phyloP scores from a whole-genome alignment of 2,888 invertebrate species.

The Drosophila cracens region DNA sequence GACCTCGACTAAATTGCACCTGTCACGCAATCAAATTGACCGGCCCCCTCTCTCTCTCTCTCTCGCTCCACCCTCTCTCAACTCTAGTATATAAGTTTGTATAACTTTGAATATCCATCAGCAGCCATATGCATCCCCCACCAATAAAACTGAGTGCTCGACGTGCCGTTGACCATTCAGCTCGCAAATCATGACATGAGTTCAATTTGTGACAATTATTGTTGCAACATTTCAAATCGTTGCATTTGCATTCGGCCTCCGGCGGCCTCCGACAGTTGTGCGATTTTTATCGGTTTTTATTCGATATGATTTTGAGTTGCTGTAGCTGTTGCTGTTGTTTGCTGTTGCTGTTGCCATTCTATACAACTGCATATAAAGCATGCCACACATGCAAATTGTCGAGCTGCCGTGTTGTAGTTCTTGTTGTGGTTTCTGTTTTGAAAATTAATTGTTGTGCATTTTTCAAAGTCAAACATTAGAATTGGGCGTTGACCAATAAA shows the following conservation, averaged over 20 bases:
- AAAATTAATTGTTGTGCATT: constrained; percentile 71
- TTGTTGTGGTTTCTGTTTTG: constrained; percentile 19
- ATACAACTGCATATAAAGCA: constrained; percentile 21
- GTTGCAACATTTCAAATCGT: constrained; percentile 81
- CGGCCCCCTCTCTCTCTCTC: not conserved
- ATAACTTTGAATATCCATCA: constrained; percentile 16
- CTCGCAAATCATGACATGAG: constrained; percentile 82
- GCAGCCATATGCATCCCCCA: constrained; percentile 11
- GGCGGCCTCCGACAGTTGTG: constrained; percentile 62
- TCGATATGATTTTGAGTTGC: constrained; percentile 43
- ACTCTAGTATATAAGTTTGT: not conserved
- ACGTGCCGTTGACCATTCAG: constrained; percentile 17
- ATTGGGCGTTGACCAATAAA: constrained; percentile 71
- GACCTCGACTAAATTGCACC: constrained; percentile 75
- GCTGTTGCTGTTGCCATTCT: constrained; percentile 12
- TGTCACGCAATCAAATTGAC: constrained; percentile 67
- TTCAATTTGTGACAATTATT: constrained; percentile 84
- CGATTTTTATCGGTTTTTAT: constrained; percentile 64
- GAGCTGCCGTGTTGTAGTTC: constrained; percentile 9
- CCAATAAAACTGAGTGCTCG: constrained; percentile 23
- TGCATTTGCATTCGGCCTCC: constrained; percentile 56
- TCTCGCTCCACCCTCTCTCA: not conserved
- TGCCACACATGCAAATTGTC: constrained; percentile 56
- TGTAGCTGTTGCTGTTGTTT: constrained; percentile 11
- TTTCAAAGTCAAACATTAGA: constrained; percentile 55